Evolutionary conservation across 2,888 invertebrate genomes (phyloP).

Genomic region (Cephus pulcher): DNA sequence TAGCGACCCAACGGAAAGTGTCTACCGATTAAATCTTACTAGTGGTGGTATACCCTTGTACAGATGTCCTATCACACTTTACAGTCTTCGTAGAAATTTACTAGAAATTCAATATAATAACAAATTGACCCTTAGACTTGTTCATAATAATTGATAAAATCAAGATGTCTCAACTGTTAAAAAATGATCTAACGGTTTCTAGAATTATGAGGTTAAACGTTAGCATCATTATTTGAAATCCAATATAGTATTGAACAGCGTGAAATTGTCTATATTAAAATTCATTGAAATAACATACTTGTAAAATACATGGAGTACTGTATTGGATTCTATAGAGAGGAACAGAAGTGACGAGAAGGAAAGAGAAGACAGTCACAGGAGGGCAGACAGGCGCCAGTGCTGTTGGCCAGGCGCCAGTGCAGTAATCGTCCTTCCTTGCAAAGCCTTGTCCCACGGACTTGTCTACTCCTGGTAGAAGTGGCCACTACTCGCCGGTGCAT

Average conservation of each 20-base stretch:
- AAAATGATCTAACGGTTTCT: background rate
- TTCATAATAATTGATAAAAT: background rate
- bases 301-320: background rate
- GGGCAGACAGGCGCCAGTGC: constrained; percentile 11
- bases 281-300: background rate
- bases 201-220: too few species aligned
- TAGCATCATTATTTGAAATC: background rate
- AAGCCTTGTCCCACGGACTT: background rate
- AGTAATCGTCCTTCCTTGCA: constrained; percentile 3
- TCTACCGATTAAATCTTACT: background rate
- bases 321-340: background rate
- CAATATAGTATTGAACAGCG: background rate
- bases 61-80: background rate
- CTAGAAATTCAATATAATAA: background rate
- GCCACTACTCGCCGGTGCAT: background rate
- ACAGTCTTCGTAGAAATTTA: background rate
- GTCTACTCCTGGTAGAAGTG: background rate
- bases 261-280: background rate
- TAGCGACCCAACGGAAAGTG: background rate
- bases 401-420: constrained; percentile 9
- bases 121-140: background rate
- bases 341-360: background rate
- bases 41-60: background rate
- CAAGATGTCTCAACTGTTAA: background rate
- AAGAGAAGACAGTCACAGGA: background rate